Evolutionary conservation across 2,888 invertebrate genomes (phyloP).

Genomic region (Bruchidius siliquastri): DNA sequence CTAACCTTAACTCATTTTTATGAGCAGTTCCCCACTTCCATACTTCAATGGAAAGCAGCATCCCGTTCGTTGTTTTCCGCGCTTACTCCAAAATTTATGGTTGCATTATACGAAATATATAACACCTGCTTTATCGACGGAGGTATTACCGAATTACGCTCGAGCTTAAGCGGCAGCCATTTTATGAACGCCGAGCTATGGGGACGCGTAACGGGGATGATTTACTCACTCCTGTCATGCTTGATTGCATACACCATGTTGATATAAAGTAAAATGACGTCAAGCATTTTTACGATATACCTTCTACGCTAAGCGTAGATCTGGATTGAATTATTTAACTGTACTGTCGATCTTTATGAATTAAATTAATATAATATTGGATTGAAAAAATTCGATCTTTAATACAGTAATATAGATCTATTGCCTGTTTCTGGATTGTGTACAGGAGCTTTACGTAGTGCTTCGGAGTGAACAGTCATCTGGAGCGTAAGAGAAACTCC

Average conservation of each 20-base stretch:
- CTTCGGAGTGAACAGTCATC: too few species aligned
- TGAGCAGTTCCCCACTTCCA: background rate
- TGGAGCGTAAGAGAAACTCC: too few species aligned
- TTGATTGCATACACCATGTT: background rate
- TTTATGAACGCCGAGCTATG: background rate
- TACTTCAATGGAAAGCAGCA: background rate
- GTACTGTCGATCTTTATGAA: too few species aligned
- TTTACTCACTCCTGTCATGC: background rate
- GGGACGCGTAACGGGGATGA: background rate
- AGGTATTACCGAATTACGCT: constrained; percentile 30
- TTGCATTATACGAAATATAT: constrained; percentile 24
- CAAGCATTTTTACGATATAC: background rate
- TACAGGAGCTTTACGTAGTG: too few species aligned
- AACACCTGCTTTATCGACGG: constrained; percentile 30
- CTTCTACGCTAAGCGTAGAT: too few species aligned
- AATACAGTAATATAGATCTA: too few species aligned
- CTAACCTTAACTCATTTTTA: background rate
- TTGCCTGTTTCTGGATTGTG: too few species aligned
- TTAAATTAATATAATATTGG: too few species aligned
- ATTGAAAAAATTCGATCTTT: too few species aligned
- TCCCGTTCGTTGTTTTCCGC: background rate
- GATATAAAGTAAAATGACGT: too few species aligned
- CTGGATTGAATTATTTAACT: too few species aligned
- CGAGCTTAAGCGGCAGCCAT: background rate
- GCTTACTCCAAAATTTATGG: constrained; percentile 24